A percentile compares a stretch with the other conserved stretches of the same genome.
phyloP scores from a whole-genome alignment of 2,797 vertebrate genomes.

The Pseudotriccus pelzelni region DNA sequence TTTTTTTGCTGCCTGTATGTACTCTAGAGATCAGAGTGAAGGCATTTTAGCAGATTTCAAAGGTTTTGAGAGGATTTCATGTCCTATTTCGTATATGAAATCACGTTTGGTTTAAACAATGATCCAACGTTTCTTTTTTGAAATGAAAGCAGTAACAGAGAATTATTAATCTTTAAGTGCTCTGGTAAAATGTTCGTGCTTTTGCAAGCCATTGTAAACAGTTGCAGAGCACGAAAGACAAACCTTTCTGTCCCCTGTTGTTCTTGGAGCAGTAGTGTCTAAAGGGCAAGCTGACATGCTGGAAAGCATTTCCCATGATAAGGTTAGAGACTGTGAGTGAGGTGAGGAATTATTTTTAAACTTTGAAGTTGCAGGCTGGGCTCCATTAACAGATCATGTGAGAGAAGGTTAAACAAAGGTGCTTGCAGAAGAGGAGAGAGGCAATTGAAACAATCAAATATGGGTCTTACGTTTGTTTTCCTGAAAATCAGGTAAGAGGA shows the following conservation, averaged over 20 bases:
- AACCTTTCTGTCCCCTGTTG: background rate
- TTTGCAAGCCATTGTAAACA: background rate
- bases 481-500: background rate
- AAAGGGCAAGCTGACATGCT: slow-evolving; percentile 55
- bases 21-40: background rate
- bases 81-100: background rate
- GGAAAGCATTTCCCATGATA: slow-evolving; percentile 27
- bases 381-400: slow-evolving; percentile 61
- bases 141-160: background rate
- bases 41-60: background rate
- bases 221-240: background rate
- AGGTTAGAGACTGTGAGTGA: background rate
- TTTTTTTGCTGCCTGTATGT: background rate
- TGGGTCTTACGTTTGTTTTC: background rate
- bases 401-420: slow-evolving; percentile 43
- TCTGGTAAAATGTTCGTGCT: background rate
- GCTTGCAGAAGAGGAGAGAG: background rate
- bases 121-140: background rate
- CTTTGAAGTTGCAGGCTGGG: slow-evolving; percentile 5
- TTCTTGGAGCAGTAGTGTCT: background rate
- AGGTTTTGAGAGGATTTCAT: background rate
- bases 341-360: slow-evolving; percentile 52
- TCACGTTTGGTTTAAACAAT: background rate
- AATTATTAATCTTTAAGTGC: background rate
- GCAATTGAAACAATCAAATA: background rate